Percentiles rank a stretch among this genome's conserved stretches.
Conservation (phyloP, 2,888 invertebrate genomes). For the Minunthozetes semirufus region DNA sequence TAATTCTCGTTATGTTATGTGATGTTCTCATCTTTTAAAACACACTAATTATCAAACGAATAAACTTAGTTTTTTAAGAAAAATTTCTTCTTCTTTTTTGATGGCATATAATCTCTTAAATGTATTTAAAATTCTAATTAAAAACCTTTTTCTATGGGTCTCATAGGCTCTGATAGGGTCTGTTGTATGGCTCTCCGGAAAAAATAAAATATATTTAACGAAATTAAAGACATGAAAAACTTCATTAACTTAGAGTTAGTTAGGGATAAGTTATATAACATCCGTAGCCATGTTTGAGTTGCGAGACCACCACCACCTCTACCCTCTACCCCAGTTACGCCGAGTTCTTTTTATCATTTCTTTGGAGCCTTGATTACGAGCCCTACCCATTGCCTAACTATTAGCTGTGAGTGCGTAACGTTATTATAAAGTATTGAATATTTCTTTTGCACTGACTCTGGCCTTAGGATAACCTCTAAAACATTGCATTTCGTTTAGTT, state of each 20-base stretch:
- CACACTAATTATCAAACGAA: not conserved
- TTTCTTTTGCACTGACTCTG: not conserved
- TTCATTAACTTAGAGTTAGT: not conserved
- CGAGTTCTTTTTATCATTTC: not conserved
- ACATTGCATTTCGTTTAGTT: not conserved
- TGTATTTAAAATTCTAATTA: not conserved
- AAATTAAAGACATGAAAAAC: constrained; percentile 10
- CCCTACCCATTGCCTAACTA: constrained; percentile 10
- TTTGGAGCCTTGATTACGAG: not conserved
- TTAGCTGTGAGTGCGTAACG: constrained; percentile 10
- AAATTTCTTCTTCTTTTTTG: not conserved
- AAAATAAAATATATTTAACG: not conserved
- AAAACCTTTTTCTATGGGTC: not conserved
- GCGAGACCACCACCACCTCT: not conserved
- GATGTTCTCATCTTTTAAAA: not conserved
- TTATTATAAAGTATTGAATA: constrained; percentile 25
- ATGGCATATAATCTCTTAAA: not conserved
- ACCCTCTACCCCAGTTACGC: constrained; percentile 11
- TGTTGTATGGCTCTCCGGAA: no score
- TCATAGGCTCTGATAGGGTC: no score
- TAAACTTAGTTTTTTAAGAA: not conserved
- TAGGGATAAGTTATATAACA: not conserved
- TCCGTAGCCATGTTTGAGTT: constrained; percentile 1
- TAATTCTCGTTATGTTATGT: not conserved
- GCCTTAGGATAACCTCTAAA: not conserved